A percentile compares a stretch with the other conserved stretches of the same genome.
phyloP scores from a whole-genome alignment of 92 coral and sea anemone species.

The Umimayanthus chanpuru region DNA sequence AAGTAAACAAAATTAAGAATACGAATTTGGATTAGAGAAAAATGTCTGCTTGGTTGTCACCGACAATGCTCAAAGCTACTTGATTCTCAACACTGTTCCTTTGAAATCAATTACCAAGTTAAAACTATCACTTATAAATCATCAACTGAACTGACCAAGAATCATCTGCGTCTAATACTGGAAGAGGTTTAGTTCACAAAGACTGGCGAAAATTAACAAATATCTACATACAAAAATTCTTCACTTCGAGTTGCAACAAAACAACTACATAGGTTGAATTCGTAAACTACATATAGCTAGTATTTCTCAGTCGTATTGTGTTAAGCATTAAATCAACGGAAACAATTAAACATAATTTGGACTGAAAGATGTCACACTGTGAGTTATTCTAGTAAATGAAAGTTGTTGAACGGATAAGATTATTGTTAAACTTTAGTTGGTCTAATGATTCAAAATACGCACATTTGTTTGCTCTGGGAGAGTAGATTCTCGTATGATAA shows the following conservation, averaged over 20 bases:
- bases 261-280: not conserved
- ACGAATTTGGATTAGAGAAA: not conserved
- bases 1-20: not conserved
- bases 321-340: not conserved
- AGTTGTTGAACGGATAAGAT: constrained; percentile 6
- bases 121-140: not conserved
- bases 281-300: not conserved
- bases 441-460: constrained; percentile 30
- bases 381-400: not conserved
- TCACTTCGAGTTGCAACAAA: not conserved
- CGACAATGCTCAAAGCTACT: not conserved
- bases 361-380: constrained; percentile 26
- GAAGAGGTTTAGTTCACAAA: not conserved
- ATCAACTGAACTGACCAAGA: not conserved
- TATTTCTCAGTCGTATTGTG: not conserved
- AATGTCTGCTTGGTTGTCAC: not conserved
- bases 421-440: not conserved
- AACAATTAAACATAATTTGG: not conserved
- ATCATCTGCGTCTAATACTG: not conserved
- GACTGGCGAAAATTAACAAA: not conserved
- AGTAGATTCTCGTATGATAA: constrained; percentile 50
- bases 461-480: constrained; percentile 35
- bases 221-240: not conserved
- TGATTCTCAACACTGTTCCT: not conserved
- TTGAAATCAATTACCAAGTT: too few species aligned